Conservation (phyloP, 2,797 vertebrate species). For the Aselliscus stoliczkanus region DNA sequence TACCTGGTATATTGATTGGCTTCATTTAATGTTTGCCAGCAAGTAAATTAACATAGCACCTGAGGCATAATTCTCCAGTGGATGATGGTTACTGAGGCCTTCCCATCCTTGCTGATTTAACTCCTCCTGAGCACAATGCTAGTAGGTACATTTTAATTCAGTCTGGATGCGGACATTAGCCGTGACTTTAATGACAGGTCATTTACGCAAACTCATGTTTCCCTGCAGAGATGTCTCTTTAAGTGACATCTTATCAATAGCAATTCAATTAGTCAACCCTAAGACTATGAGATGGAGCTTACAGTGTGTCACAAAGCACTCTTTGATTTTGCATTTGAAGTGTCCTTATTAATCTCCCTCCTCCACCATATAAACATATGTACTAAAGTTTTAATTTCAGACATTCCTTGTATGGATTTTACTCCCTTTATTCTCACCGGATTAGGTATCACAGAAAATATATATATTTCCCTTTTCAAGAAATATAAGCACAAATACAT, state of each 20-base stretch:
- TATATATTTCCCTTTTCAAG: background rate
- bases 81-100: constrained; percentile 67
- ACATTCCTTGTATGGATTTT: background rate
- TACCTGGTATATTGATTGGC: constrained; percentile 80
- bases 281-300: constrained; percentile 75
- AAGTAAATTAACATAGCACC: constrained; percentile 84
- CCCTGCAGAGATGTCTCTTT: constrained; percentile 85
- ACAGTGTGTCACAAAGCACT: constrained; percentile 63
- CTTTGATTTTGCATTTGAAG: constrained; percentile 79
- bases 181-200: constrained; percentile 84
- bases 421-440: background rate
- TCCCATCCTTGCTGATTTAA: constrained; percentile 73
- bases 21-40: constrained; percentile 84
- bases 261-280: constrained; percentile 90
- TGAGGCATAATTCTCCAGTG: constrained; percentile 81
- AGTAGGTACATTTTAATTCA: constrained; percentile 87
- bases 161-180: constrained; percentile 85
- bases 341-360: constrained; percentile 48
- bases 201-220: constrained; percentile 84
- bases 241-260: constrained; percentile 89
- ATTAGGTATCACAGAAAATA: background rate
- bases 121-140: constrained; percentile 77
- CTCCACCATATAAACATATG: background rate
- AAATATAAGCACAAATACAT: background rate
- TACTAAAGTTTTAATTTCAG: constrained; percentile 35